Base-by-base conservation (phyloP, 1,140 invertebrate genomes). In the Cryptotermes secundus region DNA sequence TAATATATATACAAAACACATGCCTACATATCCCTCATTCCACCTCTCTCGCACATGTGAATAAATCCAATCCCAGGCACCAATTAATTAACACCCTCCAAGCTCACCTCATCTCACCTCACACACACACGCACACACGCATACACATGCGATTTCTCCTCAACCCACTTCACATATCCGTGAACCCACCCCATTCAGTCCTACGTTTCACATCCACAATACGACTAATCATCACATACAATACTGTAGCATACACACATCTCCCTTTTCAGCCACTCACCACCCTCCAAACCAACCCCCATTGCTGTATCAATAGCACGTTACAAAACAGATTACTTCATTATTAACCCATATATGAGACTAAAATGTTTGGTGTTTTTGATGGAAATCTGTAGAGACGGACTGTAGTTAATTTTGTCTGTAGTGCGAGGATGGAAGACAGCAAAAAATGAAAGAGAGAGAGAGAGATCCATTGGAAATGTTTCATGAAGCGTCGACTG, bases 31-130 rank as follows among this genome's bases (percentile, higher is more conserved):
- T n/a, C 45, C 24, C 59, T 14, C 26, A n/a, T 26, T 16, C 26
- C 26, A 9, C 59, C 59, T 72, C 59, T 72, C 59, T n/a, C 59
- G 31, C 59, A 72, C 59, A 72, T 72, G 59, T 72, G 59, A n/a
- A 72, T 72, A 72, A 72, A 72, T 72, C 59, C 59, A 72, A 72
- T 72, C 59, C 59, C 59, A 72, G 59, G 59, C 59, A 72, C 59
- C 59, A 72, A 72, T 72, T 72, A 72, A 72, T 72, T 72, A 72
- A 72, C 59, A 72, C 59, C 59, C 59, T 72, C 59, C n/a, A 72
- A 72, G 31, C 26, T 72, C 59, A 72, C n/a, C 59, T 72, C 59
- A 59, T 22, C 53, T 59, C 53, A 59, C n/a, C n/a, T n/a, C n/a
- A n/a, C n/a, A n/a, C n/a, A n/a, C n/a, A n/a, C n/a, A n/a, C n/a